Percentiles rank a stretch among this genome's conserved stretches.
phyloP scores from a whole-genome alignment of 2,113 vertebrate genomes.

The Cinclus mexicanus region DNA sequence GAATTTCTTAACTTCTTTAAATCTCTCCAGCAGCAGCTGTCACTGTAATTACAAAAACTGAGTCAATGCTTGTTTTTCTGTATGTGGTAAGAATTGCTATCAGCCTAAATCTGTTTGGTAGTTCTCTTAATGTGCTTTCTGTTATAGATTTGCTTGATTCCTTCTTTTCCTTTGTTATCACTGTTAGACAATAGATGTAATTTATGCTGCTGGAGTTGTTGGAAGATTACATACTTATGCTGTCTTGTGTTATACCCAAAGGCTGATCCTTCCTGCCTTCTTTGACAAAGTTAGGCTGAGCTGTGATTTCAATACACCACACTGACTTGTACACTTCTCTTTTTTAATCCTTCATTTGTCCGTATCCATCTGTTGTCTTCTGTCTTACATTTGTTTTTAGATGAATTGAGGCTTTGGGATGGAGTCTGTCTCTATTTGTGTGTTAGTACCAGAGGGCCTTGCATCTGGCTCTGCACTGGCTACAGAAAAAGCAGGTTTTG shows the following conservation, averaged over 20 bases:
- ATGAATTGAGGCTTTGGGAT: background rate
- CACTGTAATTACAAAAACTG: background rate
- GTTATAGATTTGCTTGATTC: background rate
- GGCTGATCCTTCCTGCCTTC: background rate
- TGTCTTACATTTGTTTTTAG: background rate
- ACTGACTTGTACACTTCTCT: background rate
- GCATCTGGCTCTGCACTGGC: background rate
- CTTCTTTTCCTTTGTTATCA: background rate
- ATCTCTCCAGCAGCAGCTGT: background rate
- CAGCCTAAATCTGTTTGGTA: background rate
- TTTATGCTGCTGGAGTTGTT: background rate
- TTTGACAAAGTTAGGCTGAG: background rate
- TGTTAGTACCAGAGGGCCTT: background rate
- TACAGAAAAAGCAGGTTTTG: background rate
- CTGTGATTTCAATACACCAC: background rate
- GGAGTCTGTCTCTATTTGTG: background rate
- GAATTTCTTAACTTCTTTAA: background rate
- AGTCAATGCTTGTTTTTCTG: background rate
- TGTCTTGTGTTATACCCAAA: fast-evolving
- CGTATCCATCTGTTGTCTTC: background rate
- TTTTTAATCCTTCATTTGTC: background rate
- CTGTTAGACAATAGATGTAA: background rate
- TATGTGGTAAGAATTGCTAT: background rate
- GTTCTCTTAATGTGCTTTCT: background rate
- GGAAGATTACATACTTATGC: background rate